Conservation (phyloP, 2,888 invertebrate species). For the Bibio marci region DNA sequence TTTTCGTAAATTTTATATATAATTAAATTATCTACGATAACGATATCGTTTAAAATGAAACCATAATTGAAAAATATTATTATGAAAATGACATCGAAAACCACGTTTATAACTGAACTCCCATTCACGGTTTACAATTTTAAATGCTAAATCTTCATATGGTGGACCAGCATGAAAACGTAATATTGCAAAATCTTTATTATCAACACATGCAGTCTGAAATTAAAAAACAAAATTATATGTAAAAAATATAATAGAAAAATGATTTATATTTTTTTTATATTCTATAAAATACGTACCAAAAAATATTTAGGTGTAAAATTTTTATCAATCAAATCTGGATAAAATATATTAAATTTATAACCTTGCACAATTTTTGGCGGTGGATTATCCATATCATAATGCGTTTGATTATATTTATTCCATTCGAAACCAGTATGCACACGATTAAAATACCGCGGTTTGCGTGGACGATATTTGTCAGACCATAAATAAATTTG, state of each 20-base stretch:
- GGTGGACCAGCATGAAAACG: slow-evolving; percentile 97
- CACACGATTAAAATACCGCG: slow-evolving; percentile 91
- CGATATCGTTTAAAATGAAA: slow-evolving; percentile 98
- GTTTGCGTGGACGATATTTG: slow-evolving; percentile 94
- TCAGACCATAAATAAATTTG: slow-evolving; percentile 80
- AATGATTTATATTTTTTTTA: not conserved
- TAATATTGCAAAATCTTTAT: slow-evolving; percentile 85
- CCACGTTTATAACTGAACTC: slow-evolving; percentile 97
- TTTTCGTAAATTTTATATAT: too few relatives aligned
- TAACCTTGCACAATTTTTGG: slow-evolving; percentile 99
- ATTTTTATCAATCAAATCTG: slow-evolving; percentile 89
- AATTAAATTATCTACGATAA: slow-evolving; percentile 52
- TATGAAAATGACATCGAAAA: slow-evolving; percentile 97
- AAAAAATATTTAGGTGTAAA: slow-evolving; percentile 86
- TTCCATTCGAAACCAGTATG: slow-evolving; percentile 99
- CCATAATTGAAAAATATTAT: slow-evolving; percentile 99
- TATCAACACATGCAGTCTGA: slow-evolving; percentile 78
- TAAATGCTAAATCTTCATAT: slow-evolving; percentile 98
- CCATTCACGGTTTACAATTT: slow-evolving; percentile 98
- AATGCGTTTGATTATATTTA: slow-evolving; percentile 99
- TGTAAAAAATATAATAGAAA: not conserved
- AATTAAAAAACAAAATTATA: not conserved
- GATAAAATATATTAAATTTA: slow-evolving; percentile 99
- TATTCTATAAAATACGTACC: slow-evolving; percentile 32
- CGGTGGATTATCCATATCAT: slow-evolving; percentile 99